Conservation (phyloP, 2,113 vertebrate genomes). For the Chloroceryle aenea region DNA sequence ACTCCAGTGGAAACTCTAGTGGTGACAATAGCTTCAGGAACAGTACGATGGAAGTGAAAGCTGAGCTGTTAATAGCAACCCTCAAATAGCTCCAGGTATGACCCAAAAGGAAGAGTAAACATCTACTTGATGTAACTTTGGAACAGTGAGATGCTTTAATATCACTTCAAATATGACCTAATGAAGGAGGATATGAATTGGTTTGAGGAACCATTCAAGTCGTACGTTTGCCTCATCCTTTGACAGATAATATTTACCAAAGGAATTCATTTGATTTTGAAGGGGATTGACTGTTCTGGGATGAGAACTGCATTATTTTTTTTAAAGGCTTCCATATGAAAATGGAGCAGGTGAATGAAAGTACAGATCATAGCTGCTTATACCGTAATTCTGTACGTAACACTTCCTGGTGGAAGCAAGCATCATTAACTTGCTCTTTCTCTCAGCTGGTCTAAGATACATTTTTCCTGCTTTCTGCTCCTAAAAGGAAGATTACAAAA, state of each 20-base stretch:
- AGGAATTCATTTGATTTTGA: background rate
- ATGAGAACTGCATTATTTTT: background rate
- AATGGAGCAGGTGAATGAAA: background rate
- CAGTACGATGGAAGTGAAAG: background rate
- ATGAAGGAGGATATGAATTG: background rate
- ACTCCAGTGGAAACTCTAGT: background rate
- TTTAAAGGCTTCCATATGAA: background rate
- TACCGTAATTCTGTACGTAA: background rate
- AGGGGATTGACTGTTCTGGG: background rate
- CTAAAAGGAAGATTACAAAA: background rate
- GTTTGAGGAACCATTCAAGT: background rate
- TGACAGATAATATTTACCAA: background rate
- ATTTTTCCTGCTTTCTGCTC: background rate
- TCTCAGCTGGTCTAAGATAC: background rate
- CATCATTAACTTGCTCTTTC: background rate
- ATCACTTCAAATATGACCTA: background rate
- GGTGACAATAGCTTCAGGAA: slow-evolving; percentile 12
- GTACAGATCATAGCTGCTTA: background rate
- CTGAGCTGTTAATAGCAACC: background rate
- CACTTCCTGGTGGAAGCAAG: background rate
- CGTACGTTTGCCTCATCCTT: background rate
- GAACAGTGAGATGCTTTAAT: background rate
- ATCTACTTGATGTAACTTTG: background rate
- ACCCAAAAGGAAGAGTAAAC: background rate
- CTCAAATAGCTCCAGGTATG: background rate